Evolutionary conservation across 2,797 vertebrate genomes (phyloP).

Genomic region (Lutjanus campechanus): DNA sequence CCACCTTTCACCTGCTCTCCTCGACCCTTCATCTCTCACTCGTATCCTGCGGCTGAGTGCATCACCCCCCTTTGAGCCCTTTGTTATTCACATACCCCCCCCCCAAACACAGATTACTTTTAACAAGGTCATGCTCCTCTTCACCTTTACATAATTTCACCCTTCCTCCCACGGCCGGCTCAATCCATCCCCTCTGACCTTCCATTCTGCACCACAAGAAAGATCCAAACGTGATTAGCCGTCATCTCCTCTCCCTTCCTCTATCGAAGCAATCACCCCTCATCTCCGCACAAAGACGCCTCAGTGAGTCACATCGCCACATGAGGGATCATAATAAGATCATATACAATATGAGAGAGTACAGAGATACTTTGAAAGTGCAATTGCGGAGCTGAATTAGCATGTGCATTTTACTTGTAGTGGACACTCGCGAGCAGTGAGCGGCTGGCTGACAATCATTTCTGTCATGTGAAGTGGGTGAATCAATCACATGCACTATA

Average conservation of each 20-base stretch:
- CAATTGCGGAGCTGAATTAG: constrained; percentile 44
- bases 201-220: constrained; percentile 34
- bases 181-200: constrained; percentile 40
- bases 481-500: constrained; percentile 40
- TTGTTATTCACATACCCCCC: not conserved
- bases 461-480: constrained; percentile 53
- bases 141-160: constrained; percentile 62
- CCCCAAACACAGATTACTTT: constrained; percentile 37
- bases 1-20: constrained; percentile 9
- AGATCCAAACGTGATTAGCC: constrained; percentile 52
- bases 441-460: constrained; percentile 31
- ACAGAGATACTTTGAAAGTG: constrained; percentile 32
- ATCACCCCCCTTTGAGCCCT: constrained; percentile 16
- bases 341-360: constrained; percentile 17
- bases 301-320: constrained; percentile 19
- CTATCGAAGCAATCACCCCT: constrained; percentile 58
- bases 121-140: constrained; percentile 55
- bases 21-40: not conserved
- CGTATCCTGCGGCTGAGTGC: not conserved
- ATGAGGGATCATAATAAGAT: constrained; percentile 44
- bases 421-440: constrained; percentile 46
- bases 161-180: constrained; percentile 1
- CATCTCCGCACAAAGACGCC: constrained; percentile 39
- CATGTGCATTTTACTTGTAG: constrained; percentile 41
- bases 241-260: constrained; percentile 35